Percentiles rank a stretch among this genome's conserved stretches.
phyloP scores from a whole-genome alignment of 2,888 invertebrate genomes.

The Orchesella flavescens region DNA sequence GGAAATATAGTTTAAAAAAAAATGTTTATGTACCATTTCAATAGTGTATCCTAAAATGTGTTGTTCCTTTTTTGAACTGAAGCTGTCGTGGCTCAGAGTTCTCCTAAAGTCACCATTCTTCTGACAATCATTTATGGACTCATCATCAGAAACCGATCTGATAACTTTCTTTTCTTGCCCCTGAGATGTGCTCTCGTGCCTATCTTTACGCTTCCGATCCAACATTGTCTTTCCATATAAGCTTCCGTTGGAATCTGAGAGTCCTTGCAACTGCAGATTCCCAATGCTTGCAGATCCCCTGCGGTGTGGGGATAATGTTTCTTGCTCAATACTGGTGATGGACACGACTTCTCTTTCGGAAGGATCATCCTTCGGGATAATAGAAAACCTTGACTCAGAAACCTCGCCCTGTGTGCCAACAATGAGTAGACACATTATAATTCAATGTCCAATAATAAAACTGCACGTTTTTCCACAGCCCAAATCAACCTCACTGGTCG shows the following conservation, averaged over 20 bases:
- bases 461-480: not conserved
- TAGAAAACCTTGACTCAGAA: slow-evolving; percentile 66
- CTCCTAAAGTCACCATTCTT: slow-evolving; percentile 60
- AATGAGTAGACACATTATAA: slow-evolving; percentile 47
- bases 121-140: slow-evolving; percentile 59
- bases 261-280: slow-evolving; percentile 28
- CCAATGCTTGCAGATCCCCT: slow-evolving; percentile 38
- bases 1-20: not conserved
- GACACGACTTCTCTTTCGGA: slow-evolving; percentile 6
- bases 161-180: slow-evolving; percentile 78
- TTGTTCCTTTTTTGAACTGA: slow-evolving; percentile 38
- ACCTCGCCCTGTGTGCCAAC: slow-evolving; percentile 58
- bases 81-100: slow-evolving; percentile 65
- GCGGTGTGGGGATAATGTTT: slow-evolving; percentile 27
- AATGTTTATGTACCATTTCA: slow-evolving; percentile 33
- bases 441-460: slow-evolving; percentile 19
- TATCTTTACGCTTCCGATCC: slow-evolving; percentile 79
- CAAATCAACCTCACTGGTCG: not conserved
- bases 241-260: slow-evolving; percentile 54
- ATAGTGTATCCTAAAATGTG: slow-evolving; percentile 36
- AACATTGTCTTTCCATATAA: slow-evolving; percentile 58
- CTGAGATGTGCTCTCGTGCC: slow-evolving; percentile 78
- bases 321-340: slow-evolving; percentile 21
- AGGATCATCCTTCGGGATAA: slow-evolving; percentile 58
- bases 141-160: slow-evolving; percentile 67